Evolutionary conservation across 23 tunicate genomes (phyloP), one percentile per base, ranked within the genome.

Genomic region (Ciona savignyi): DNA sequence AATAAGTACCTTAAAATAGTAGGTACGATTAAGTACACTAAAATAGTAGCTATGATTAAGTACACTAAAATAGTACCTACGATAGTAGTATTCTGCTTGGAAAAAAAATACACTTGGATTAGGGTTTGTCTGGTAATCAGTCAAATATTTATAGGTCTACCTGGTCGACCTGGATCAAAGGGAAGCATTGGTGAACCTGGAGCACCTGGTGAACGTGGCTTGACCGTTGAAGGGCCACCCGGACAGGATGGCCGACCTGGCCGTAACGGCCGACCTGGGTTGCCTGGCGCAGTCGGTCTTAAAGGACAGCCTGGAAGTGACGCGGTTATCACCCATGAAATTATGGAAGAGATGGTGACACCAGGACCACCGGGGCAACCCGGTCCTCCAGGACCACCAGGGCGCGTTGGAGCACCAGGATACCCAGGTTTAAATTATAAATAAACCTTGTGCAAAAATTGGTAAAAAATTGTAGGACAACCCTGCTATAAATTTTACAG

Each of bases 221-320:
- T 64, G 33, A 76, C 95, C 25, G 70, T 70, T 66, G 70, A 32
- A 1, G 97, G 97, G 23, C 85, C 65, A n/a, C 82, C 89, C 19
- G 97, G 97, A 28, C 49, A 72, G 31, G 89, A 83, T 63, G 95
- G 95, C 6, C 68, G 74, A 25, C 85, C 95, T 29, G 95, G 95
- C 15, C 56, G 62, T 32, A 80, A 80, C 42, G 95, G 95, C 20
- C 62, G 35, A 23, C 71, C 78, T 56, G 95, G 95, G 2, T n/a
- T 23, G 3, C 83, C 95, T 2, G 95, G 86, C 23, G 73, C 74
- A 3, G 62, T 66, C 0, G 95, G 86, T 4, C 83, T 81, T n/a
- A 80, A 77, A 56, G 95, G 95, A 23, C 48, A 60, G 30, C 82
- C 80, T 61, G 95, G 95, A 1, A 29, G 22, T 19, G 86, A 87